Evolutionary conservation across 2,888 invertebrate species (phyloP).

Genomic region (Reticulitermes lucifugus): DNA sequence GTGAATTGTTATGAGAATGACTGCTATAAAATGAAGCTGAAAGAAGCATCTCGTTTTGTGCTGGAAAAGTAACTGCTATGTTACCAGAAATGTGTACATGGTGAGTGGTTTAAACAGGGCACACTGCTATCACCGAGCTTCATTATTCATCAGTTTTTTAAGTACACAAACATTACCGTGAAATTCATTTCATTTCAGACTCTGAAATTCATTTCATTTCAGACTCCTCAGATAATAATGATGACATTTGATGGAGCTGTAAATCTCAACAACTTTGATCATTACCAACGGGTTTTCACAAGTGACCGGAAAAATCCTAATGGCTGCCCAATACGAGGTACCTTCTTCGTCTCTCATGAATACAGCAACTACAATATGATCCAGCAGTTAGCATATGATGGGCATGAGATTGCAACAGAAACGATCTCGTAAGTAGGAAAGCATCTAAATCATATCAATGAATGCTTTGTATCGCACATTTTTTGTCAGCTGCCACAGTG

Average conservation of each 20-base stretch:
- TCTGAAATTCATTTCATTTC: constrained; percentile 62
- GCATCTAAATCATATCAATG: neutral
- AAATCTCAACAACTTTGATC: constrained; percentile 90
- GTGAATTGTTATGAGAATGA: too few relatives aligned
- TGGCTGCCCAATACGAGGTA: constrained; percentile 88
- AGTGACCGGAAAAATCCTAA: constrained; percentile 87
- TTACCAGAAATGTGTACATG: too few relatives aligned
- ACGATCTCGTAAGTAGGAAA: constrained; percentile 74
- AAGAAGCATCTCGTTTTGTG: too few relatives aligned
- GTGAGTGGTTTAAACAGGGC: too few relatives aligned
- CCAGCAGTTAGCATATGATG: constrained; percentile 87
- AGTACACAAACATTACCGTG: neutral
- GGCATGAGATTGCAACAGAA: constrained; percentile 85
- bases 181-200: constrained; percentile 69
- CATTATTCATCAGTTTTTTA: too few relatives aligned
- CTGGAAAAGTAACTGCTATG: too few relatives aligned
- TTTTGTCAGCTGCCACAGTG: too few relatives aligned
- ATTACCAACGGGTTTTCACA: constrained; percentile 87
- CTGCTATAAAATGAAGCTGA: too few relatives aligned
- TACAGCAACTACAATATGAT: constrained; percentile 94
- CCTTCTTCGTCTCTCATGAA: constrained; percentile 92
- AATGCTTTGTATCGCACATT: too few relatives aligned
- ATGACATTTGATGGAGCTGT: constrained; percentile 94
- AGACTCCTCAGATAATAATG: constrained; percentile 94
- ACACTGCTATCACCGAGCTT: too few relatives aligned